These are phyloP conservation scores for Euura lappo DNA, from an alignment of 1,140 invertebrate genomes.

Conservation along the genomic window DNA sequence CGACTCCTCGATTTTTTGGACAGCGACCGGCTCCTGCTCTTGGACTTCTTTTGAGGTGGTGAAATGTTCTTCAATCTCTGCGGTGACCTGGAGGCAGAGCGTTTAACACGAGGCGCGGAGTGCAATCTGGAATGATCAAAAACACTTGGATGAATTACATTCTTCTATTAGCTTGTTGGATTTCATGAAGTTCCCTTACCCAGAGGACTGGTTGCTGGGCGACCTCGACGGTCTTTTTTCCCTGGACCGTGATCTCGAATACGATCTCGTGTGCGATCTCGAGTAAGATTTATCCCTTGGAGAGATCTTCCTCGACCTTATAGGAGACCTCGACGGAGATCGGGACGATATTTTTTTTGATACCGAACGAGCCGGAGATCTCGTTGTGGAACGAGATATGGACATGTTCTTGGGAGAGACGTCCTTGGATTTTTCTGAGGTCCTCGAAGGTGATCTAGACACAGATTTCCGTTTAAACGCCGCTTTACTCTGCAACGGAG, in stretches of 20 bases:
- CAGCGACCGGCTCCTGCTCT: conserved; percentile 33
- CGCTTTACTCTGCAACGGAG: background rate
- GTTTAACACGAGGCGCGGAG: conserved; percentile 42
- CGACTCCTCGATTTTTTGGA: conserved; percentile 32
- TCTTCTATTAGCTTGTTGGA: too few species aligned
- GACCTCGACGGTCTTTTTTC: background rate
- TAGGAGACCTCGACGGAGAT: conserved; percentile 2
- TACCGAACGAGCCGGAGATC: background rate
- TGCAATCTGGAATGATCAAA: background rate
- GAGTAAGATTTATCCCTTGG: conserved; percentile 36
- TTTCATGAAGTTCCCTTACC: background rate
- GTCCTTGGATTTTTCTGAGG: conserved; percentile 8
- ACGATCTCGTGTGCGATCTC: conserved; percentile 40
- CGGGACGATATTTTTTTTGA: background rate
- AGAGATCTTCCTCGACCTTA: conserved; percentile 24
- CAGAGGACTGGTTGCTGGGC: background rate
- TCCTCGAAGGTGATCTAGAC: background rate
- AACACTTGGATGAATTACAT: too few species aligned
- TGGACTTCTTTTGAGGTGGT: conserved; percentile 35
- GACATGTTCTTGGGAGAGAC: conserved; percentile 9
- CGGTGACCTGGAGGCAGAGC: conserved; percentile 37
- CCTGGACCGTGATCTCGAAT: background rate
- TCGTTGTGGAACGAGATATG: background rate
- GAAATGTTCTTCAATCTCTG: conserved; percentile 37
- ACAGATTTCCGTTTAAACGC: background rate